Evolutionary conservation across 1,140 invertebrate genomes (phyloP).

Genomic region (Zaprionus gabonicus): DNA sequence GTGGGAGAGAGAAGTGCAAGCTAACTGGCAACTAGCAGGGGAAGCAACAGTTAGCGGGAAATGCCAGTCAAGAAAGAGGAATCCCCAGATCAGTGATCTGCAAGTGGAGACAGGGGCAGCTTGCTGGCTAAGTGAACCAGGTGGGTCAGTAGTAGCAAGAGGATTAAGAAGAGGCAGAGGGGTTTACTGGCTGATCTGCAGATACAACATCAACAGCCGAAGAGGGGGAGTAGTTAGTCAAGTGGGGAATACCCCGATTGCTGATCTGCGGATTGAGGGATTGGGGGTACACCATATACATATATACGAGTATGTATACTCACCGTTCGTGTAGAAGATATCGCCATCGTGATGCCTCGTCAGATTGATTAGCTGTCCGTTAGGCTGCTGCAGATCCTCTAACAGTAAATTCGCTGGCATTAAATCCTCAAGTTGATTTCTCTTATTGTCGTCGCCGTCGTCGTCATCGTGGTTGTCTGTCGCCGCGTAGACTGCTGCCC

Average conservation of each 20-base stretch:
- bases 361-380: constrained; percentile 81
- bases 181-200: not conserved
- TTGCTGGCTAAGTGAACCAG: not conserved
- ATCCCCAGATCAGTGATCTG: not conserved
- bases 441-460: constrained; percentile 35
- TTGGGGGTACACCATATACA: not conserved
- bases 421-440: constrained; percentile 52
- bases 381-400: constrained; percentile 74
- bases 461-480: constrained; percentile 3
- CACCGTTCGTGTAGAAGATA: constrained; percentile 86
- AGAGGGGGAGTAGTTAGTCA: not conserved
- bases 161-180: not conserved
- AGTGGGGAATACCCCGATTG: not conserved
- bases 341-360: constrained; percentile 87
- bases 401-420: constrained; percentile 77
- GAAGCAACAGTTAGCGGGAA: too few relatives aligned
- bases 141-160: too few relatives aligned
- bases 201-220: not conserved
- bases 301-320: constrained; percentile 31
- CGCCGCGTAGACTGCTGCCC: constrained; percentile 35
- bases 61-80: not conserved
- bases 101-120: not conserved
- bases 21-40: too few relatives aligned
- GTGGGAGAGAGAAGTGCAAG: too few relatives aligned
- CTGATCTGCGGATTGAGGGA: not conserved